These are phyloP conservation scores for Cordilura impudica DNA, from an alignment of 2,888 invertebrate species.

Conservation along the genomic window DNA sequence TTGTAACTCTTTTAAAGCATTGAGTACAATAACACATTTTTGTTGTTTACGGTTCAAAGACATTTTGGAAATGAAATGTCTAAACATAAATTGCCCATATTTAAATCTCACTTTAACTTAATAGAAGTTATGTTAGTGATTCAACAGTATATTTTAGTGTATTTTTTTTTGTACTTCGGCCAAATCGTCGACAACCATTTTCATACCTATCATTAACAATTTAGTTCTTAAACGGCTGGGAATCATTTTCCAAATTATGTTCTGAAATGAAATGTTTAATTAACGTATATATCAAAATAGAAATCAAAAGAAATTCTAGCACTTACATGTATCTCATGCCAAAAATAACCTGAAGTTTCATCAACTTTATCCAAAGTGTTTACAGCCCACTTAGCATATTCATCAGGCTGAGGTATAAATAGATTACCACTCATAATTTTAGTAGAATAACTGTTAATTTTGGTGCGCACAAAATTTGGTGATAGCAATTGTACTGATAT, in stretches of 20 bases:
- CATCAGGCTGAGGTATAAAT: slow-evolving; percentile 83
- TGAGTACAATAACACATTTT: too few species aligned
- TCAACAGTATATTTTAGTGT: too few species aligned
- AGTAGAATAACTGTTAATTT: slow-evolving; percentile 90
- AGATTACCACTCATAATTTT: slow-evolving; percentile 82
- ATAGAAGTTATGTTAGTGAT: too few species aligned
- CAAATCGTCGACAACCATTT: background rate
- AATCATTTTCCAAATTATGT: slow-evolving; percentile 24
- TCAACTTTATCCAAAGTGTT: slow-evolving; percentile 87
- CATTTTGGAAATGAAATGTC: too few species aligned
- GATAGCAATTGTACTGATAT: slow-evolving; percentile 90
- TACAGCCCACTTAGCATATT: slow-evolving; percentile 87
- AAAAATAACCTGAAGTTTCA: slow-evolving; percentile 91
- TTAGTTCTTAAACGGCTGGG: background rate
- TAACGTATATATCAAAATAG: too few species aligned
- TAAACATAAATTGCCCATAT: too few species aligned
- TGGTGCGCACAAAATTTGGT: slow-evolving; percentile 84
- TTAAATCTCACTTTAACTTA: too few species aligned
- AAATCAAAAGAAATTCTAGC: background rate
- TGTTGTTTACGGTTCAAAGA: too few species aligned
- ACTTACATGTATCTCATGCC: slow-evolving; percentile 89
- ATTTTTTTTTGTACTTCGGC: too few species aligned
- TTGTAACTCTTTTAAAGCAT: too few species aligned
- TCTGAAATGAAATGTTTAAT: slow-evolving; percentile 21
- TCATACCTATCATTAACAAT: background rate